Base-by-base conservation (phyloP, 2,113 vertebrate genomes). In the Clarias magur region DNA sequence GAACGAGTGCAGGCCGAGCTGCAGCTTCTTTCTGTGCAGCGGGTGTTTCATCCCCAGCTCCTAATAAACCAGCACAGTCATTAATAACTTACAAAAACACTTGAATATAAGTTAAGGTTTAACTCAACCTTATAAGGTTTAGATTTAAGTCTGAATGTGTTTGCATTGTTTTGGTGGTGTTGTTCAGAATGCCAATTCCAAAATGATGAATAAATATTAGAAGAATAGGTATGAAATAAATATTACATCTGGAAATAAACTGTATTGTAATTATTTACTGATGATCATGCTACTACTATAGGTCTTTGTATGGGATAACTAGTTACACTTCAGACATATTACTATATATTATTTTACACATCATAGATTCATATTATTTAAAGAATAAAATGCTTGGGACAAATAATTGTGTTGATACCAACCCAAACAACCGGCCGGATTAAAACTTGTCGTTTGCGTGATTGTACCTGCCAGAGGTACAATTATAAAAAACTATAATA, bases 21-120 rank as follows among this genome's bases (percentile, higher is more conserved):
- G 96, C 48, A 99, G 94, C 91, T 99, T 99, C 93, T 99, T 99
- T 92, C 96, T 96, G 91, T 99, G 98, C 80, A 99, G 95, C 0
- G 97, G 96, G 42, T 99, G 96, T 92, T 99, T 99, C 87, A 99
- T 95, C 27, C 97, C 96, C 88, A 99, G 93, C 89, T 99, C 98
- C 98, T 99, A 92, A 78, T 34, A 93, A 17, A 75, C 57, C 62
- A 38, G 48, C 30, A 57, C 27, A 57, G 2, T 48, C 23, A 60
- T 34, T 34, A 80, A 60, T 27, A n/a, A 16, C 15, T 17, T 54
- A 7, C 4, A 16, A 15, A 16, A 78, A n/a, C 15, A 79, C 23
- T 75, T 48, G 19, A 7, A 48, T 48, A 48, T 48, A 48, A 48
- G 48, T 48, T 48, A 48, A 38, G 34, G 34, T 38, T 38, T 38